Evolutionary conservation across 2,113 vertebrate species (phyloP), one percentile per base, ranked within the genome.

Genomic region (Macquaria ambigua): DNA sequence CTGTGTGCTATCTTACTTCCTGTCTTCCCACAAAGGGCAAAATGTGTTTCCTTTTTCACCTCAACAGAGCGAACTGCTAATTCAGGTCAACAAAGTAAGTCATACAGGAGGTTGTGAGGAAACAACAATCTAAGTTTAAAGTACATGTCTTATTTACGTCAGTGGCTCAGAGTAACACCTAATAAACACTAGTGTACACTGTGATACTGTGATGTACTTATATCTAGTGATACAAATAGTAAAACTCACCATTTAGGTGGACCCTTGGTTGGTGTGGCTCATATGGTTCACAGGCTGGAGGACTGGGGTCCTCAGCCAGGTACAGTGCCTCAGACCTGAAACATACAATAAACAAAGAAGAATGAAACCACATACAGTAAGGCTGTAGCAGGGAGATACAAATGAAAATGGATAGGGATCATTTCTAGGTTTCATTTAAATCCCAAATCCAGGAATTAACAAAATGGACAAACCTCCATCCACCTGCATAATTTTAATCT

Each of bases 271-370:
- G 92, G 48, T 64, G 87, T 0, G 91, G 90, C 81, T 94, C 92
- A 8, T 89, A 88, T 1, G 87, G 77, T 10, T 87, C 85, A 52
- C 87, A 89, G 50, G 71, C 91, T 21, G 92, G 87, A 66, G 92
- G 90, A 74, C 93, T 93, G 63, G 92, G 91, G 64, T 94, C 93
- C 74, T 93, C 94, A 3, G 92, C 91, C 82, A 94, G 83, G 87
- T 95, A 95, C 85, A 95, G 89, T 6, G 93, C 94, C 90, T 95
- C 93, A 25, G 95, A 95, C 82, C 95, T 95, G 75, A 71, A 81
- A 85, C 52, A 74, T 0, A 84, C 12, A 50, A 31, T 0, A 31
- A 25, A 39, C 8, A 50, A 61, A 15, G 23, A n/a, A 2, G 39
- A 67, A 5, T 50, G 56, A 23, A 66, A 59, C 3, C 7, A 39